Percentiles rank a stretch among this genome's conserved stretches.
These are phyloP conservation scores for Picathartes gymnocephalus DNA, from an alignment of 2,113 vertebrate genomes.

Conservation along the genomic window DNA sequence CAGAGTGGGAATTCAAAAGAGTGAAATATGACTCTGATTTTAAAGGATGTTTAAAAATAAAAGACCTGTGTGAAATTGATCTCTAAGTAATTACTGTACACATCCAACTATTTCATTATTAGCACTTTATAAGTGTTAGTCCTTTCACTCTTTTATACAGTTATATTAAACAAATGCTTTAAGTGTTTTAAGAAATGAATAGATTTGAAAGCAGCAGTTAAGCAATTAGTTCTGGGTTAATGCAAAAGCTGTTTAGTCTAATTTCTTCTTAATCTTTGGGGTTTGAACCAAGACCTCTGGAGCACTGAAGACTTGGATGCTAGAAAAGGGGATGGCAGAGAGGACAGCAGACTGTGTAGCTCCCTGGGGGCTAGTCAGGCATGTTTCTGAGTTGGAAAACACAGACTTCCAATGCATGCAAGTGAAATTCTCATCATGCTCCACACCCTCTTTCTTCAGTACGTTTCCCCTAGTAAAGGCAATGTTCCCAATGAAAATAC, in stretches of 20 bases:
- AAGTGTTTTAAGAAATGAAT: neutral
- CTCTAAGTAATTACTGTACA: neutral
- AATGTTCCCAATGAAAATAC: neutral
- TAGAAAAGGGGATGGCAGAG: neutral
- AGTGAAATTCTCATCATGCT: neutral
- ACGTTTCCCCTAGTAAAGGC: neutral
- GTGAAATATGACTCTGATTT: neutral
- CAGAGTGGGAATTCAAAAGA: neutral
- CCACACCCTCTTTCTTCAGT: neutral
- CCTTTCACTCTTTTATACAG: neutral
- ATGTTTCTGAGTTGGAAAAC: neutral
- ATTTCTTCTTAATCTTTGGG: neutral
- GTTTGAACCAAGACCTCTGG: neutral
- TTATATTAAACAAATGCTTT: neutral
- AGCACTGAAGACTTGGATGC: neutral
- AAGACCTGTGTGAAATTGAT: slow-evolving; percentile 10
- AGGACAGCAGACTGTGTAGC: neutral
- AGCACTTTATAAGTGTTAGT: neutral
- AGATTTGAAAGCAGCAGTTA: neutral
- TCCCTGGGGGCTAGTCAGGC: neutral
- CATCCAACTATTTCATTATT: neutral
- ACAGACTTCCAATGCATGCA: neutral
- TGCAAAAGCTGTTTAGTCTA: neutral
- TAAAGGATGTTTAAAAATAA: slow-evolving; percentile 7
- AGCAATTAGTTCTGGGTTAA: neutral